Evolutionary conservation across 2,113 vertebrate species (phyloP), one percentile per base, ranked within the genome.

Genomic region (Pterocles burchelli): DNA sequence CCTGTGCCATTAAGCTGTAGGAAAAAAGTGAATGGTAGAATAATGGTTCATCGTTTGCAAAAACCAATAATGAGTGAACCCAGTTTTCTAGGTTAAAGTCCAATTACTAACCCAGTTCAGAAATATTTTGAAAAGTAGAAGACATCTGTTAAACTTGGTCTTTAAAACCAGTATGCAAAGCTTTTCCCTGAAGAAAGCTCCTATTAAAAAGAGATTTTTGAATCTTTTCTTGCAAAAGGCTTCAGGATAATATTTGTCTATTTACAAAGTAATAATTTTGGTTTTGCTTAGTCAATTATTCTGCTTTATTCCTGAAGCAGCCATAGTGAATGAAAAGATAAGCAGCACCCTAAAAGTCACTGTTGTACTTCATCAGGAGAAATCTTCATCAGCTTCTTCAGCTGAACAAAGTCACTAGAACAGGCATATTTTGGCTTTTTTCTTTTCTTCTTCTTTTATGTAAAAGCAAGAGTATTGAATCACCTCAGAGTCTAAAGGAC

Each of bases 41-140:
- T 59, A 94, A 93, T 63, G 29, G 48, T 28, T 83, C 59, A 49
- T 68, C 57, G 45, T 78, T 90, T 65, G 48, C 18, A 86, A 93
- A 92, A 92, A 43, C 1, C 54, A 90, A 7, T 63, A 92, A 83
- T 28, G 52, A 82, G 29, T 46, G 33, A 91, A 84, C 7, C 11
- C 61, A 87, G 4, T 54, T 88, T 90, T 85, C 71, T 68, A 85
- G 48, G 74, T 66, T 95, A 31, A 83, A 87, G 63, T 94, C 51
- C 72, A 92, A 49, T 85, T 88, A 91, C 62, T 72, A 79, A 74
- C 10, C 3, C 25, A 76, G n/a, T 81, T 92, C 65, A 86, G 73
- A 95, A 94, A 80, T 83, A 90, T 5, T 92, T 66, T 85, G 57
- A 90, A 85, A 96, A 88, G 19, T 4, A 81, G 49, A 70, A 74